Base-by-base conservation (phyloP, 53 echinoderm and acorn worm species). In the Astropecten irregularis region DNA sequence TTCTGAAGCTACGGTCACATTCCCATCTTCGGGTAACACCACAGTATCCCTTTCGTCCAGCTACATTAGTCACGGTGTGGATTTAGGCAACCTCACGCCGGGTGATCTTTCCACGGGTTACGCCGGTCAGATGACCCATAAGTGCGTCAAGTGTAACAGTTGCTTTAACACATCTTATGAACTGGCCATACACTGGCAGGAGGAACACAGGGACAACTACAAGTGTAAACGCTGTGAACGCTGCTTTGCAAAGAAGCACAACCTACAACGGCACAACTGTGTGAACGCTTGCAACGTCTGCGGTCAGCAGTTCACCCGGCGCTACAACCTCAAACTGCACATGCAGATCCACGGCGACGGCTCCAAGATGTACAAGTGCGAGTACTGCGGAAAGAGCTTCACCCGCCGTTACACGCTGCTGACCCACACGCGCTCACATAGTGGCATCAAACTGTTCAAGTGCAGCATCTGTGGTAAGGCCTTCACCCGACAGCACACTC, bases 301-400 rank as follows among this genome's bases (percentile, higher is more conserved):
- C 71, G 68, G 86, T 49, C 86, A 90, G 56, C 82, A 86, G 26
- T 93, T 93, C 70, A 90, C 93, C 14, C 64, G 90, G 28, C 76
- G 86, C 42, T 90, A 93, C 64, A 90, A 93, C 63, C 83, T 93
- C 37, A 90, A 83, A 29, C 86, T 84, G n/a, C 93, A 93, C 67
- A 60, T 93, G 53, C 87, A 87, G 72, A 84, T 91, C 27, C 91
- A 91, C 69, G 76, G 87, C 5, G 91, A 91, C 29, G 77, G 77
- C 60, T 61, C 60, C 34, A 91, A 91, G 49, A 64, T 67, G 26
- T 69, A 77, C 65, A 86, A 66, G 27, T 91, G 91, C 31, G 82
- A 82, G 11, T 76, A 87, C 48, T 91, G 91, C 40, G 91, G 91
- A 8, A 77, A 77, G 77, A 77, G 77, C 55, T 84, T 84, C 71